Conservation (phyloP, 2,888 invertebrate genomes). For the Tetragnatha montana region DNA sequence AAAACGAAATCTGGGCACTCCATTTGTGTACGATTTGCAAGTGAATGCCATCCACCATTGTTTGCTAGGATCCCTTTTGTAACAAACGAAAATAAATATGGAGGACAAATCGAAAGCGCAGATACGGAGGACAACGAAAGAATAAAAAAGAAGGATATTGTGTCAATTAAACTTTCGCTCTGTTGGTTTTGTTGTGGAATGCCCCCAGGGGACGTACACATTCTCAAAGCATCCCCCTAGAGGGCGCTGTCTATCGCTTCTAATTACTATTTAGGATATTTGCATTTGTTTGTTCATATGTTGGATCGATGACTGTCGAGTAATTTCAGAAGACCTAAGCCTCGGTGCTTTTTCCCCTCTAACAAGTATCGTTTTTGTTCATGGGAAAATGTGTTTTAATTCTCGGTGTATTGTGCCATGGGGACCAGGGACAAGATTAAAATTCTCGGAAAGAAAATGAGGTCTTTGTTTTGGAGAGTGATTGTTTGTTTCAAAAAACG, state of each 20-base stretch:
- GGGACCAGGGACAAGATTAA: background rate
- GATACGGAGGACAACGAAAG: background rate
- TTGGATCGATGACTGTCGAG: background rate
- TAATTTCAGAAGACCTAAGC: background rate
- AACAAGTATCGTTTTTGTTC: background rate
- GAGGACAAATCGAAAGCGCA: background rate
- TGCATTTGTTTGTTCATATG: constrained; percentile 19
- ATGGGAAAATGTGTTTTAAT: background rate
- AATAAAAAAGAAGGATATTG: background rate
- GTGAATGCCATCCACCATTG: background rate
- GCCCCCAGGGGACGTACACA: constrained; percentile 4
- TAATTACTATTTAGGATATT: constrained; percentile 23
- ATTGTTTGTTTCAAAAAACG: too few species aligned
- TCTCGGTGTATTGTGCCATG: background rate
- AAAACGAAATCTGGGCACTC: background rate
- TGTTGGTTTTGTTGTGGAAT: constrained; percentile 21
- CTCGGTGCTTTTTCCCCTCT: background rate
- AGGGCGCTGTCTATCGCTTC: constrained; percentile 18
- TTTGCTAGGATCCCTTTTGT: background rate
- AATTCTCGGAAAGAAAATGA: background rate
- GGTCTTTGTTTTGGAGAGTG: background rate
- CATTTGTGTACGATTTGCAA: background rate
- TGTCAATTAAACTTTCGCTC: constrained; percentile 43
- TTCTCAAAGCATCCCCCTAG: constrained; percentile 9
- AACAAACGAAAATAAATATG: background rate